Evolutionary conservation across 2,113 vertebrate genomes (phyloP).

Genomic region (Pseudorectes ferrugineus): DNA sequence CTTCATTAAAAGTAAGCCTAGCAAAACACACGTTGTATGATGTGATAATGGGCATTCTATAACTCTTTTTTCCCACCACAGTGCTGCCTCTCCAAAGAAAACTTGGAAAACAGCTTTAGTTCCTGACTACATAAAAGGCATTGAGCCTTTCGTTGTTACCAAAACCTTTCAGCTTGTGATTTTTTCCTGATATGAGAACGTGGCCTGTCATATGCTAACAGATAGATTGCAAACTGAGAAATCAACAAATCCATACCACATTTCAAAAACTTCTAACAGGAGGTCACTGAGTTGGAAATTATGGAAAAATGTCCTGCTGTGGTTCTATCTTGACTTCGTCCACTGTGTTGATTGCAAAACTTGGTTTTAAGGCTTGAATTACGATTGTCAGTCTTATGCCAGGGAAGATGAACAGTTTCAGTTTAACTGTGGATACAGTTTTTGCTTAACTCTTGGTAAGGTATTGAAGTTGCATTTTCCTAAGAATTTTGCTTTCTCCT

Average conservation of each 20-base stretch:
- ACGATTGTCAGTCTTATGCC: neutral
- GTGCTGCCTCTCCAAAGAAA: neutral
- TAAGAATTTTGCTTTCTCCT: neutral
- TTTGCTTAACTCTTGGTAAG: neutral
- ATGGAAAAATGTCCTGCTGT: neutral
- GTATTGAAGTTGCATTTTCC: neutral
- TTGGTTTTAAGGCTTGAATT: neutral
- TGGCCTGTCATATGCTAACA: neutral
- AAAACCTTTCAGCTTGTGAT: neutral
- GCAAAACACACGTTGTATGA: neutral
- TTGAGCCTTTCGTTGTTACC: neutral
- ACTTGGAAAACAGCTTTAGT: neutral
- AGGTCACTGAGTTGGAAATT: neutral
- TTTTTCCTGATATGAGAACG: neutral
- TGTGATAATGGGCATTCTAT: accelerated
- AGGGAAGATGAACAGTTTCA: neutral
- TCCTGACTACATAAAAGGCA: neutral
- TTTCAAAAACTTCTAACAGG: neutral
- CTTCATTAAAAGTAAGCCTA: neutral
- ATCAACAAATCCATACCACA: neutral
- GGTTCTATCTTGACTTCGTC: neutral
- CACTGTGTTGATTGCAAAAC: neutral
- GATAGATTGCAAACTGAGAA: neutral
- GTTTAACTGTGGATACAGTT: neutral
- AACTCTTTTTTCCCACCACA: neutral